These are phyloP conservation scores for Lycocerus yunnanus DNA, from an alignment of 2,888 invertebrate genomes.

Conservation along the genomic window DNA sequence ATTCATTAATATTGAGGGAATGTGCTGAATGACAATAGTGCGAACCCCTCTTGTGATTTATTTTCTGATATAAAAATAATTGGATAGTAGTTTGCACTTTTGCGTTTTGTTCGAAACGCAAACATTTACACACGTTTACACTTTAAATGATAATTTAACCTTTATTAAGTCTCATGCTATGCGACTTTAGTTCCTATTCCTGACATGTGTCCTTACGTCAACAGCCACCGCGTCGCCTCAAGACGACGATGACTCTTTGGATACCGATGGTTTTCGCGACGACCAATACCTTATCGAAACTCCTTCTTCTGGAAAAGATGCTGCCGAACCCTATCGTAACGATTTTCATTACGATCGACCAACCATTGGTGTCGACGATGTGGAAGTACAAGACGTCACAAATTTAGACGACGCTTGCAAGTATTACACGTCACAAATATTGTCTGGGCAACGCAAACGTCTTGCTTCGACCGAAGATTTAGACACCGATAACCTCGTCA, in stretches of 20 bases:
- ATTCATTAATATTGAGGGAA: constrained; percentile 34
- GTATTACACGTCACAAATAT: constrained; percentile 51
- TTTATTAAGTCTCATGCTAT: constrained; percentile 9
- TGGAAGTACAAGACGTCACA: constrained; percentile 50
- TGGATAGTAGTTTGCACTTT: constrained; percentile 28
- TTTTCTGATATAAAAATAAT: constrained; percentile 39
- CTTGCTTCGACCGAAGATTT: constrained; percentile 56
- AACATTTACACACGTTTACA: constrained; percentile 4
- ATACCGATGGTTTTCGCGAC: constrained; percentile 60
- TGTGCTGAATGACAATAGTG: constrained; percentile 38
- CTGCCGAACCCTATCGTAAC: constrained; percentile 34
- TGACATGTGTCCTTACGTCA: constrained; percentile 28
- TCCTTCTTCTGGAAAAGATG: constrained; percentile 51
- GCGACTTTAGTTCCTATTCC: constrained; percentile 20
- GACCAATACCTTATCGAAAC: constrained; percentile 58
- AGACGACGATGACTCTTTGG: constrained; percentile 61
- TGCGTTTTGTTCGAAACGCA: constrained; percentile 21
- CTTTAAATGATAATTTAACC: constrained; percentile 16
- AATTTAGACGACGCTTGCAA: constrained; percentile 49
- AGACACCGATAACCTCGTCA: constrained; percentile 43
- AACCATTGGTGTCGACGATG: constrained; percentile 34
- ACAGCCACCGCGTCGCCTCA: constrained; percentile 58
- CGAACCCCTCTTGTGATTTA: constrained; percentile 42
- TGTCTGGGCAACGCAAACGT: constrained; percentile 50
- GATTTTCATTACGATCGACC: constrained; percentile 36